Percentiles rank a stretch among this genome's conserved stretches.
These are phyloP conservation scores for Rhizoglyphus robini DNA, from an alignment of 1,140 invertebrate species.

Conservation along the genomic window DNA sequence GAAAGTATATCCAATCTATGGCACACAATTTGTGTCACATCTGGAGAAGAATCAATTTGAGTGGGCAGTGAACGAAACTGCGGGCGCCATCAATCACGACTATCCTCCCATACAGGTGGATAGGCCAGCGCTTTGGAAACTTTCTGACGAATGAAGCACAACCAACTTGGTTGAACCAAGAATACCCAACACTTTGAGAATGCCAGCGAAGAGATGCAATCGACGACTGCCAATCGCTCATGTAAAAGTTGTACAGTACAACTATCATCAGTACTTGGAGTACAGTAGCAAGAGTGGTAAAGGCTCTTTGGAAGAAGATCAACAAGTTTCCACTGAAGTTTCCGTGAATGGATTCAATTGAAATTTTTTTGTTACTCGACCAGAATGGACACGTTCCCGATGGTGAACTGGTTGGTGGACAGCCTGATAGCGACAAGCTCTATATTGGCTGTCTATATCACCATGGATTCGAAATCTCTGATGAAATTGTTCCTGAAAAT, in stretches of 20 bases:
- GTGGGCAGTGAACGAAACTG: slow-evolving; percentile 43
- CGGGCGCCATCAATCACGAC: slow-evolving; percentile 48
- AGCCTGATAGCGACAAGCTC: no score
- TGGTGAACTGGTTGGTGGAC: no score
- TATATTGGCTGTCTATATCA: no score
- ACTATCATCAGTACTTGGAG: neutral
- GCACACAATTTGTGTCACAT: slow-evolving; percentile 74
- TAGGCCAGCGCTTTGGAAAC: slow-evolving; percentile 67
- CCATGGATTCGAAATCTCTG: no score
- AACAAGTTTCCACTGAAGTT: no score
- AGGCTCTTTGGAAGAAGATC: neutral
- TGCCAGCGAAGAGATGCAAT: neutral
- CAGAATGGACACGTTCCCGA: no score
- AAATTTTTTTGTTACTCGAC: no score
- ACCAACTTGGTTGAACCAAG: no score
- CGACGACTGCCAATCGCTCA: neutral
- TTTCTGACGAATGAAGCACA: slow-evolving; percentile 60
- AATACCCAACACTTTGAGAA: slow-evolving; percentile 1
- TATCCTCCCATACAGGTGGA: slow-evolving; percentile 43
- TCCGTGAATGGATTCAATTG: no score
- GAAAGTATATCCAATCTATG: slow-evolving; percentile 61
- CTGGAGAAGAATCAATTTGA: slow-evolving; percentile 77
- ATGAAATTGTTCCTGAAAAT: no score
- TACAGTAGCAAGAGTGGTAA: slow-evolving; percentile 1
- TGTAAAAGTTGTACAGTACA: no score